These are phyloP conservation scores for Thermophis baileyi DNA, from an alignment of 2,113 vertebrate genomes.

Conservation along the genomic window DNA sequence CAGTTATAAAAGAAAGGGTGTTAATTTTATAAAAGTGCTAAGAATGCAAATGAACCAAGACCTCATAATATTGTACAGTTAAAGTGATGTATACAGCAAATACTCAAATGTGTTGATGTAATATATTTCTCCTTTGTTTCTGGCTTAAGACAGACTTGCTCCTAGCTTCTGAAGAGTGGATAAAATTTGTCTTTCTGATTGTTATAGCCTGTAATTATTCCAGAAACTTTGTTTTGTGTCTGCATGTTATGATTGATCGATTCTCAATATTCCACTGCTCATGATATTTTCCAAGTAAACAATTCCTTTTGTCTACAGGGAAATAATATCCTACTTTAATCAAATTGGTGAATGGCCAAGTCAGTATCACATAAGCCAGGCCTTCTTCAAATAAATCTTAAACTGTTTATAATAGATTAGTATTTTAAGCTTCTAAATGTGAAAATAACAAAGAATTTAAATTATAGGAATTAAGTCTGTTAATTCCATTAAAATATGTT, in stretches of 20 bases:
- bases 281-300: constrained; percentile 58
- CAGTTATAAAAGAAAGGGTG: neutral
- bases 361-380: constrained; percentile 23
- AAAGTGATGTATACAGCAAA: neutral
- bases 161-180: neutral
- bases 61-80: neutral
- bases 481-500: constrained; percentile 9
- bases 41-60: neutral
- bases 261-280: constrained; percentile 54
- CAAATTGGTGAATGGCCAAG: constrained; percentile 43
- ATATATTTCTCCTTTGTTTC: neutral
- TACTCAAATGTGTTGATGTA: neutral
- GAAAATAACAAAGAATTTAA: constrained; percentile 3
- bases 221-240: constrained; percentile 12
- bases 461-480: neutral
- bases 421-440: constrained; percentile 36
- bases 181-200: constrained; percentile 37
- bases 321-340: constrained; percentile 61
- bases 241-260: constrained; percentile 34
- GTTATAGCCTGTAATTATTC: constrained; percentile 21
- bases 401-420: constrained; percentile 54
- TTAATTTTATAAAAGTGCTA: neutral
- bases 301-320: constrained; percentile 46
- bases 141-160: neutral
- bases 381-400: constrained; percentile 41